phyloP scores from a whole-genome alignment of 2,888 invertebrate species.

The Drosophila pseudotalamancana region DNA sequence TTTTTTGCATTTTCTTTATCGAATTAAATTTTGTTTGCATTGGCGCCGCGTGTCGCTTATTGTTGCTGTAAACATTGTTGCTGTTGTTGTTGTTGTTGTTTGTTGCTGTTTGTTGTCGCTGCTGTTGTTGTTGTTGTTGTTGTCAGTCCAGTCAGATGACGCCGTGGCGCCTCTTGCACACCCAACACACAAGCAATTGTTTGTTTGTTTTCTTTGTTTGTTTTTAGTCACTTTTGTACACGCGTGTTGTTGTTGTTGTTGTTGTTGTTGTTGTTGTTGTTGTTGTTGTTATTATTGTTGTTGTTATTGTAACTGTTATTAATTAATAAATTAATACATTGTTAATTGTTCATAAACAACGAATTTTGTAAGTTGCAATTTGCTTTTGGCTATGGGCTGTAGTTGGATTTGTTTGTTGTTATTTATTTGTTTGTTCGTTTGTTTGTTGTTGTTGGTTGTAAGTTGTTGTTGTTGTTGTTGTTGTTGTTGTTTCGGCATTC shows the following conservation, averaged over 20 bases:
- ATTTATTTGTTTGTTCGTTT: too few species aligned
- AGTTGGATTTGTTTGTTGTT: conserved; percentile 15
- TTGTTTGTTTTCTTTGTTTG: conserved; percentile 6
- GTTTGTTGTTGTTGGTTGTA: conserved; percentile 25
- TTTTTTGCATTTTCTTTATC: conserved; percentile 39
- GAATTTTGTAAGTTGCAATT: conserved; percentile 13
- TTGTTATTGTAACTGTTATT: background rate
- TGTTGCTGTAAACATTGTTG: conserved; percentile 15
- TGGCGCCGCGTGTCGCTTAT: conserved; percentile 46
- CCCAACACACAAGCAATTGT: conserved; percentile 18
- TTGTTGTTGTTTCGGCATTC: conserved; percentile 20
- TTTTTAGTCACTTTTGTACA: conserved; percentile 18
- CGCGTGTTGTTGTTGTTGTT: conserved; percentile 25
- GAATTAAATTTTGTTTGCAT: conserved; percentile 38
- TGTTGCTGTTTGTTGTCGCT: conserved; percentile 14
- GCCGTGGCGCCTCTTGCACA: conserved; percentile 31
- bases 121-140: conserved; percentile 19
- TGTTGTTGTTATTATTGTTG: conserved; percentile 1
- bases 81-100: conserved; percentile 15
- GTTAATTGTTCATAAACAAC: too few species aligned
- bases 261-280: background rate
- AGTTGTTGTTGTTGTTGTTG: conserved; percentile 19
- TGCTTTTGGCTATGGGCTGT: conserved; percentile 10
- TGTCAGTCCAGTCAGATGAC: conserved; percentile 36
- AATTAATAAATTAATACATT: too few species aligned